Percentiles rank a stretch among this genome's conserved stretches.
phyloP scores from a whole-genome alignment of 2,888 invertebrate species.

The Sipunculus nudus region DNA sequence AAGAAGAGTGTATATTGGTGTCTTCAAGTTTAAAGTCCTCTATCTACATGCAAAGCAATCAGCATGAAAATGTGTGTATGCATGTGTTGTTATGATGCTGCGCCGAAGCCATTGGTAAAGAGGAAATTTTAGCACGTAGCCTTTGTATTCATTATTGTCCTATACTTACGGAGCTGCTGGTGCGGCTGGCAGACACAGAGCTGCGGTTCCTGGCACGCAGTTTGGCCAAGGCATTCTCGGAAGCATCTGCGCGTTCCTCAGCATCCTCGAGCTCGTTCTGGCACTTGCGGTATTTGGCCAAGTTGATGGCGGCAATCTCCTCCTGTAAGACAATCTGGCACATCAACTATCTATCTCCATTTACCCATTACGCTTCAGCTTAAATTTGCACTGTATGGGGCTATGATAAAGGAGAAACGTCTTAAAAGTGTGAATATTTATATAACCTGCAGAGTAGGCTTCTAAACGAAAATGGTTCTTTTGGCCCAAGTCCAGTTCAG shows the following conservation, averaged over 20 bases:
- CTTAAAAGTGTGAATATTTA: too few species aligned
- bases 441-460: neutral
- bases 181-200: slow-evolving; percentile 52
- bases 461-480: neutral
- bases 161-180: slow-evolving; percentile 23
- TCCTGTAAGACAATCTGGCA: slow-evolving; percentile 48
- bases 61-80: too few species aligned
- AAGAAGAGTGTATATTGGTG: too few species aligned
- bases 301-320: slow-evolving; percentile 69
- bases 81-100: too few species aligned
- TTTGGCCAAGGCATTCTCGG: slow-evolving; percentile 66
- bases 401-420: too few species aligned
- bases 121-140: too few species aligned
- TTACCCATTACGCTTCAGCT: too few species aligned
- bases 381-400: neutral
- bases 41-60: too few species aligned
- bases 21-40: too few species aligned
- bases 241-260: slow-evolving; percentile 69
- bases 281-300: slow-evolving; percentile 69
- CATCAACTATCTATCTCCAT: neutral
- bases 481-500: too few species aligned
- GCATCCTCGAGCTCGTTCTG: slow-evolving; percentile 69
- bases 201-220: slow-evolving; percentile 61
- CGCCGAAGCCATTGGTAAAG: too few species aligned
- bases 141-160: too few species aligned